Evolutionary conservation across 2,888 invertebrate species (phyloP).

Genomic region (Rotaria macrura): DNA sequence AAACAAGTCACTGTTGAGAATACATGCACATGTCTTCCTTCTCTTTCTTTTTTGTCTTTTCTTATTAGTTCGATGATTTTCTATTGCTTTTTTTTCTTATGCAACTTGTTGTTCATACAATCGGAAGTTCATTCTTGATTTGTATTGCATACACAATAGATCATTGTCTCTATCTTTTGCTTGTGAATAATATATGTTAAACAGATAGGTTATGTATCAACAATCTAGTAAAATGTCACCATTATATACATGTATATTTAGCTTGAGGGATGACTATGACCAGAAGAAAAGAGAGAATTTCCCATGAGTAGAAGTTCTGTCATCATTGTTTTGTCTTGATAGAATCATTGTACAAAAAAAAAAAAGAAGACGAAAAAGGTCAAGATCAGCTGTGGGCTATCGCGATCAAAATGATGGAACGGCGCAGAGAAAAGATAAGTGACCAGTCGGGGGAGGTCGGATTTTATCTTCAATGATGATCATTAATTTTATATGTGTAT

Average conservation of each 20-base stretch:
- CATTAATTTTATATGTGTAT: background rate
- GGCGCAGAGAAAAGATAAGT: background rate
- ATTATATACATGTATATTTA: background rate
- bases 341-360: background rate
- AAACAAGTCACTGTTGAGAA: background rate
- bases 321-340: slow-evolving; percentile 7
- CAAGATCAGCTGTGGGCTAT: background rate
- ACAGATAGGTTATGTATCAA: slow-evolving; percentile 12
- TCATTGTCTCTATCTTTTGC: background rate
- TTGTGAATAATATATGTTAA: background rate
- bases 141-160: slow-evolving; percentile 12
- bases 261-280: slow-evolving; percentile 1
- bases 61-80: background rate
- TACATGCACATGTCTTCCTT: background rate
- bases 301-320: background rate
- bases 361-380: background rate
- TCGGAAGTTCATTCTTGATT: slow-evolving; percentile 8
- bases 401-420: background rate
- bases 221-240: background rate
- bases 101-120: background rate
- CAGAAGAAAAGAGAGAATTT: background rate
- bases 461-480: background rate
- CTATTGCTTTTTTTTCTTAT: background rate
- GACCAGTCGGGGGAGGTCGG: background rate
- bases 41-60: background rate